phyloP scores from a whole-genome alignment of 2,113 vertebrate genomes.

The Corapipo altera region DNA sequence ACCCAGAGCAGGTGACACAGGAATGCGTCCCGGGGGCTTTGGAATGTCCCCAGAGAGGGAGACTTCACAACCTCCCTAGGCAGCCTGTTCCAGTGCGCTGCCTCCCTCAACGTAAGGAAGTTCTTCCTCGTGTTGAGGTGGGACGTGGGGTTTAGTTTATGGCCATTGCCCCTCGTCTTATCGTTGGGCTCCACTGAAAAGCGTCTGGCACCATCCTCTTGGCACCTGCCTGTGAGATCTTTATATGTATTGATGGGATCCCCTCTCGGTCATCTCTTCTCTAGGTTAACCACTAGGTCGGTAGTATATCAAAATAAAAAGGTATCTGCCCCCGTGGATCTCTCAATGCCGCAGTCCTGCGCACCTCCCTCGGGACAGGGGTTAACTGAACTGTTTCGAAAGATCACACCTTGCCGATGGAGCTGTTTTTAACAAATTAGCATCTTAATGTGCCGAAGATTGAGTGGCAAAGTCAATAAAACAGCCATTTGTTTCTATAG shows the following conservation, averaged over 20 bases:
- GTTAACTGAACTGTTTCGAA: background rate
- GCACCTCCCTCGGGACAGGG: background rate
- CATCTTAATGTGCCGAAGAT: background rate
- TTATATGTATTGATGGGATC: background rate
- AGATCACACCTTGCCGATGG: background rate
- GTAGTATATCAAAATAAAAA: fast-evolving
- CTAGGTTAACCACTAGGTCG: too few species aligned
- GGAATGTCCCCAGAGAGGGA: too few species aligned
- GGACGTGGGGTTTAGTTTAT: background rate
- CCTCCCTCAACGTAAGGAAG: too few species aligned
- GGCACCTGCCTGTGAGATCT: background rate
- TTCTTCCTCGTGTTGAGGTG: background rate
- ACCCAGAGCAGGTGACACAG: background rate
- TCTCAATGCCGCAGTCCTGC: fast-evolving
- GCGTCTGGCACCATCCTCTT: background rate
- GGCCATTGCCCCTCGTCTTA: background rate
- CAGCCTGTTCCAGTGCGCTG: background rate
- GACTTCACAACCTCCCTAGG: background rate
- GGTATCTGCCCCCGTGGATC: fast-evolving
- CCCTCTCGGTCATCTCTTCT: background rate
- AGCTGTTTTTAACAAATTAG: background rate
- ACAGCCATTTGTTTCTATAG: background rate
- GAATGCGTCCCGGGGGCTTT: background rate
- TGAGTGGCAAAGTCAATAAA: background rate
- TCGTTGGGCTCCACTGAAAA: background rate